Percentiles rank a stretch among this genome's conserved stretches.
phyloP scores from a whole-genome alignment of 2,797 vertebrate species.

The Sebastes hopkinsi region DNA sequence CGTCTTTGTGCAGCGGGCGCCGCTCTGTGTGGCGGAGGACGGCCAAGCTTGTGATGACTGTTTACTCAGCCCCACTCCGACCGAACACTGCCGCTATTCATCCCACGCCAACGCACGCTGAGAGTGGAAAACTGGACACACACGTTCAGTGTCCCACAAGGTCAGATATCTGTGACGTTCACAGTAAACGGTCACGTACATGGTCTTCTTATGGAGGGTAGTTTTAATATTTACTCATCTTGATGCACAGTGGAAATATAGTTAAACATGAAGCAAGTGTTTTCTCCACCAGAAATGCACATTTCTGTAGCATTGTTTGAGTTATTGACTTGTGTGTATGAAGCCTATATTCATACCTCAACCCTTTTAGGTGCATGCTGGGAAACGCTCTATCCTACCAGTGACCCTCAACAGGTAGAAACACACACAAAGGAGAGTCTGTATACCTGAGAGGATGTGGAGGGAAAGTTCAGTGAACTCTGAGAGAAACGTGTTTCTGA shows the following conservation, averaged over 20 bases:
- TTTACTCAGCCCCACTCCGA: slow-evolving; percentile 70
- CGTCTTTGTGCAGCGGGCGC: slow-evolving; percentile 24
- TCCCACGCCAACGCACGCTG: slow-evolving; percentile 22
- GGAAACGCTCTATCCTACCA: not conserved
- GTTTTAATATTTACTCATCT: not conserved
- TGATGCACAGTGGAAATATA: not conserved
- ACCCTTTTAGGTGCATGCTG: not conserved
- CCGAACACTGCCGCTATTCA: slow-evolving; percentile 77
- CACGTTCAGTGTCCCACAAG: slow-evolving; percentile 3
- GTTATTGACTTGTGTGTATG: not conserved
- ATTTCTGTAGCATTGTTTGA: not conserved
- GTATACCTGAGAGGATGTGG: slow-evolving; percentile 13
- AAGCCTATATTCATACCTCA: not conserved
- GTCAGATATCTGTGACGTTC: not conserved
- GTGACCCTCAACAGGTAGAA: not conserved
- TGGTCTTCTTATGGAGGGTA: not conserved
- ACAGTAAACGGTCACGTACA: not conserved
- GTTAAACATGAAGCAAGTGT: not conserved
- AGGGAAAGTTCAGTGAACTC: not conserved
- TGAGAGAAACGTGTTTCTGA: not conserved
- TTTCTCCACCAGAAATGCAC: not conserved
- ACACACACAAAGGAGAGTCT: slow-evolving; percentile 34
- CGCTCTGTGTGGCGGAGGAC: slow-evolving; percentile 21
- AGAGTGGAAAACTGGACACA: slow-evolving; percentile 37
- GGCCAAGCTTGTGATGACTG: slow-evolving; percentile 61